Base-by-base conservation (phyloP, 2,888 invertebrate species). In the Pyralis farinalis region DNA sequence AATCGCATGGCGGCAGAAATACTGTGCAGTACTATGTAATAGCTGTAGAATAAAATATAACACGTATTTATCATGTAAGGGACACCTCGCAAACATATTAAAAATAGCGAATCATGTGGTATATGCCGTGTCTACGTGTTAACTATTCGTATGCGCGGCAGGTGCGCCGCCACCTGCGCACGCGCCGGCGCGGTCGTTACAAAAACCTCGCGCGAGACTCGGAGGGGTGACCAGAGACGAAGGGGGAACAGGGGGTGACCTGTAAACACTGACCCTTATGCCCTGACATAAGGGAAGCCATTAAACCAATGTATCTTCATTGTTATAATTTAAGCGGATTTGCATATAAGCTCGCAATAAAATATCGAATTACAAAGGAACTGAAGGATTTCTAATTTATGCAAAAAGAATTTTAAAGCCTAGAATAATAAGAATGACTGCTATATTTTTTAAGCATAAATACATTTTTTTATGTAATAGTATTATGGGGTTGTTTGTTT, bases 81-180 rank as follows among this genome's bases (percentile, higher is more conserved):
- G 20, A n/a, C 7, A 11, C 3, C 1, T 28, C 9, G 28, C 35
- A 16, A 36, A 27, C 11, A 27, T 10, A 35, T 35, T 21, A 51
- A 59, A n/a, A 61, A 58, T 59, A 46, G 56, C 52, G 61, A 71
- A 71, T 68, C 53, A 52, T 58, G 75, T 75, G 71, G 66, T 65
- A 67, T 76, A 72, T 79, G 79, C 72, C 70, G 60, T 63, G 70
- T 75, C 74, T 81, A 74, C 55, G 62, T 55, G 34, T 10, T 16
- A 16, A 4, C 55, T 50, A 65, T 64, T 69, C 51, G 65, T 80
- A 53, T 85, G 81, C 74, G 58, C 78, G 67, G 90, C 91, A 81
- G 91, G 87, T 81, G 91, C 81, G 58, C 73, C 47, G 71, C 58
- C 87, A 88, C 87, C 87, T 88, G 87, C 87, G 86, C 84, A 76